Base-by-base conservation (phyloP, 2,888 invertebrate genomes). In the Mactromeris polynyma region DNA sequence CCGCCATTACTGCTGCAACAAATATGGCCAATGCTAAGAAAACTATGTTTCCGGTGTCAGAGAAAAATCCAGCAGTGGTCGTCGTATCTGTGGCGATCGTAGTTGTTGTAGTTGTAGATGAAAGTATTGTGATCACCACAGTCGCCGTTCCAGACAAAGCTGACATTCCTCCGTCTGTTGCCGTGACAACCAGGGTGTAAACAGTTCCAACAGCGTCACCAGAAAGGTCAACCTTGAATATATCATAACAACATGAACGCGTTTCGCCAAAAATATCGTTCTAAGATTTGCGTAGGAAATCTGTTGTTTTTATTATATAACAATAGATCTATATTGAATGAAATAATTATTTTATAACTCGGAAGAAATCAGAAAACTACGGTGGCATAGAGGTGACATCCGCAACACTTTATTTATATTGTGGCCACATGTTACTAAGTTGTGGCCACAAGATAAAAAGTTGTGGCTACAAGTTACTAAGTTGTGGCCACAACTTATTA, bases 171-270 rank as follows among this genome's bases (percentile, higher is more conserved):
- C 85, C 85, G 80, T 90, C 90, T 6, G 88, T 89, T n/a, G 89
- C 89, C n/a, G 88, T 88, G 38, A 84, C 86, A 19, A 89, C 86
- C 31, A 90, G 40, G 14, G 85, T 86, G 78, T 86, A 90, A 17
- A 85, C 77, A n/a, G 87, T 86, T 21, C 87, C 87, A n/a, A 83
- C 87, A 2, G 89, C 46, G 0, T 51, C 90, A 40, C 85, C 91
- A 2, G 91, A 87, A 21, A 89, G 79, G n/a, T 90, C 91, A 46
- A 83, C 92, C 69, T 87, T 80, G 0, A 77, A 77, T 7, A 38
- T 4, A 58, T 9, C 6, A 7, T 7, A 46, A 46, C 46, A 46
- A 7, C 11, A 11, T 17, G 11, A 46, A 46, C 2, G 1, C 46
- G 14, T 17, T 9, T n/a, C n/a, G n/a, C n/a, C n/a, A n/a, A n/a